Base-by-base conservation (phyloP, 2,113 vertebrate species). In the Leiothrix lutea region DNA sequence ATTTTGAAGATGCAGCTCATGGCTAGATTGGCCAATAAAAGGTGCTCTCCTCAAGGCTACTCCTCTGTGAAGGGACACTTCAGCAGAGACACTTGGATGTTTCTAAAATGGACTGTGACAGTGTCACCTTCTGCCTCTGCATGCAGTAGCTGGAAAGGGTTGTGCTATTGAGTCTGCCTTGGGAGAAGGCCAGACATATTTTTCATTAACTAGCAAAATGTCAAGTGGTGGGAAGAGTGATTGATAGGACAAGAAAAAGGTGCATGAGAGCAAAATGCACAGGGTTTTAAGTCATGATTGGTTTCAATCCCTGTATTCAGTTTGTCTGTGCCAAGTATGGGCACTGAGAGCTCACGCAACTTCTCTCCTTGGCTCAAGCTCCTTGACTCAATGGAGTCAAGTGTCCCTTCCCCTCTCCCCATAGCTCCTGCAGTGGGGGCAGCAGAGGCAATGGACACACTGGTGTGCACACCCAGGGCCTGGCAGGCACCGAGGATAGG, bases 401-500 rank as follows among this genome's bases (percentile, higher is more conserved):
- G 20, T 5, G 18, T 7, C 26, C 18, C 53, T 23, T 19, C 25
- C 2, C 4, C 19, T 47, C 23, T 17, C 21, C 25, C 14, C 5
- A 8, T 0, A 8, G 16, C 51, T 75, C 40, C 42, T 3, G 6
- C 11, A 5, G 38, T 3, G 24, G 7, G 22, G 1, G 12, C 60
- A 22, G 25, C 1, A 57, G 54, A 21, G 36, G 11, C 36, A 20
- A 2, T 8, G 23, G 28, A 11, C 2, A 3, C 5, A 13, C 20
- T 42, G 66, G 22, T 0, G 11, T 7, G 31, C 22, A 21, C 51
- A 11, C 1, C 2, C 1, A 45, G 56, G 5, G 21, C 44, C 38
- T 10, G 48, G 29, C 54, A 31, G 54, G 56, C 42, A 47, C n/a
- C 1, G 2, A 8, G n/a, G 19, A 21, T 12, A 0, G 0, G 4